Conservation (phyloP, 2,797 vertebrate species). For the Oceanodroma leucorhoa region DNA sequence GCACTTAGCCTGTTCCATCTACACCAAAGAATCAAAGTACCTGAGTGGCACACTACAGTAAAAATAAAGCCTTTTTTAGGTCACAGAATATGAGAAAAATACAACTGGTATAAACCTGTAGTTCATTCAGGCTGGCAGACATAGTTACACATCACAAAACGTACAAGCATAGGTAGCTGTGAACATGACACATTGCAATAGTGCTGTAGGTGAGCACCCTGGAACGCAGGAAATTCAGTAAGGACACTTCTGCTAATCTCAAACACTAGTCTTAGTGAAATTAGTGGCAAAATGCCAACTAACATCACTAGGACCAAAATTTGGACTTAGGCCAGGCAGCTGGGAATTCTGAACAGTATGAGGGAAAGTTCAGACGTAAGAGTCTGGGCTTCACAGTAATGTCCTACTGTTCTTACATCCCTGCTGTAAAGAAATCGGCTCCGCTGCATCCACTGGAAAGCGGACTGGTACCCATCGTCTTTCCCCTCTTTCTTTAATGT, state of each 20-base stretch:
- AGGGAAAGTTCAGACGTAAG: neutral
- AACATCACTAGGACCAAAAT: neutral
- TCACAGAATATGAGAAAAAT: neutral
- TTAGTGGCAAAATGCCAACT: neutral
- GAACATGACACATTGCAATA: accelerated
- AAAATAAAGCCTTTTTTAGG: neutral
- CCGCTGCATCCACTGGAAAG: neutral
- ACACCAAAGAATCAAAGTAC: neutral
- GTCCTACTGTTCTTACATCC: neutral
- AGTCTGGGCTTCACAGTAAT: neutral
- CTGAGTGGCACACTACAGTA: neutral
- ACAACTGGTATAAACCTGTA: neutral
- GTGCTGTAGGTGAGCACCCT: neutral
- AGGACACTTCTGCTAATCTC: neutral
- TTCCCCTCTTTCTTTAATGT: neutral
- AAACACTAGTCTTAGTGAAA: neutral
- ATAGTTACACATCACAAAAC: neutral
- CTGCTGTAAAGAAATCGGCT: neutral
- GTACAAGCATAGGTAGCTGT: neutral
- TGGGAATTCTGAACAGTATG: neutral
- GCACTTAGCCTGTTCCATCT: neutral
- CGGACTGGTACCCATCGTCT: neutral
- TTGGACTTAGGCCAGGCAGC: neutral
- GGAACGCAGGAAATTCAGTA: neutral
- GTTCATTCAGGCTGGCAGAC: neutral